These are phyloP conservation scores for Scolopax mira DNA, from an alignment of 2,113 vertebrate genomes.

Conservation along the genomic window DNA sequence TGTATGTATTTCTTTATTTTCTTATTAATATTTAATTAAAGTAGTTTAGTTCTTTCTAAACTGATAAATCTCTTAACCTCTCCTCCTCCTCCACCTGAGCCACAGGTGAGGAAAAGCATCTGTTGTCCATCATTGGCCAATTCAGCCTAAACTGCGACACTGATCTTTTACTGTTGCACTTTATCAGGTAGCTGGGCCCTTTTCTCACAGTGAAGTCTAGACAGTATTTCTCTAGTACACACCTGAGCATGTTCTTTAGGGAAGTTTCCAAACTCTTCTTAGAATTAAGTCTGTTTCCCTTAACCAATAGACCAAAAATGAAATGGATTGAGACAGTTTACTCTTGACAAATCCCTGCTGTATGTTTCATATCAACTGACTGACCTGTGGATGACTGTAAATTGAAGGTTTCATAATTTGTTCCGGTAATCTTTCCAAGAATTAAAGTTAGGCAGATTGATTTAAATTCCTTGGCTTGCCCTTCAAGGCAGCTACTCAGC, in stretches of 20 bases:
- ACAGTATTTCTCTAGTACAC: neutral
- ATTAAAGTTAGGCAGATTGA: neutral
- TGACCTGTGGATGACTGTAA: neutral
- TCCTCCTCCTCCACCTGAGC: too few relatives aligned
- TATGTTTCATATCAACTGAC: neutral
- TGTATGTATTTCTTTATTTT: too few relatives aligned
- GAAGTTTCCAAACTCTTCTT: neutral
- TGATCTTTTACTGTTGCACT: neutral
- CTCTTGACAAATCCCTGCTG: neutral
- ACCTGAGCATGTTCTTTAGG: neutral
- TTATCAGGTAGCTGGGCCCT: neutral
- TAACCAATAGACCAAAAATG: neutral
- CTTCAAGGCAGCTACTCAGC: neutral
- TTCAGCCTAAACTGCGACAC: too few relatives aligned
- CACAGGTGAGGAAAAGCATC: too few relatives aligned
- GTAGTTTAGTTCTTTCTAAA: too few relatives aligned
- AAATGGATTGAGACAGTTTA: neutral
- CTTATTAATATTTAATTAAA: too few relatives aligned
- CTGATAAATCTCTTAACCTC: too few relatives aligned
- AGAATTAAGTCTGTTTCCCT: neutral
- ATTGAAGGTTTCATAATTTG: neutral
- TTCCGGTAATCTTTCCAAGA: neutral
- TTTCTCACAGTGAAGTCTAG: neutral
- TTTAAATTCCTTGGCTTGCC: constrained; percentile 1
- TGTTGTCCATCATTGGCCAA: too few relatives aligned